Evolutionary conservation across 2,113 vertebrate genomes (phyloP), one percentile per base, ranked within the genome.

Genomic region (human): DNA sequence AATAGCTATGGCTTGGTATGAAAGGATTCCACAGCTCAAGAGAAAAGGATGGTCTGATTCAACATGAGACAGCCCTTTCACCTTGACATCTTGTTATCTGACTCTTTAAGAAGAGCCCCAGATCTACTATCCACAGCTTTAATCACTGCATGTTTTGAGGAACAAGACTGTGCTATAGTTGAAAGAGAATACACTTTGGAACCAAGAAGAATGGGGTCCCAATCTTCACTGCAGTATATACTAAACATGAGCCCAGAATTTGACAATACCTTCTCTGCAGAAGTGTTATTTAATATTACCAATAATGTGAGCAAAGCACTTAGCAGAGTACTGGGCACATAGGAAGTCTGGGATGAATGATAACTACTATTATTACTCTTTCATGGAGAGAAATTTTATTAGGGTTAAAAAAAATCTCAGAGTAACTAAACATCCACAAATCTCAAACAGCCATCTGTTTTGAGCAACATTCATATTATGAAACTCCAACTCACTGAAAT

Each of bases 371-470:
- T 72, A 81, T 86, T 89, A 72, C 20, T 78, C 25, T 50, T 89
- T 85, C 32, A 78, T 45, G 73, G 95, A 66, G 86, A 94, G 72
- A 82, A 25, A 88, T 96, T 90, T 92, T 94, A 91, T 86, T 83
- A 97, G 93, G 83, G 78, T 94, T 89, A 83, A 96, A 94, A 94
- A 91, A 59, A 75, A 91, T 72, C 73, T 92, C 61, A 45, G 90
- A 90, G 48, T 66, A 97, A 92, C 93, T 85, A 96, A 97, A 87
- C 83, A 96, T 93, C 75, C 79, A 16, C 43, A 86, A 80, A 92
- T 93, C 83, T 94, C 82, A 85, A 68, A 84, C 59, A 94, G 93
- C 93, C 96, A 97, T 96, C 93, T 98, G 97, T 97, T 98, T 90
- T 30, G 48, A 97, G 61, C 70, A 89, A 27, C 23, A 81, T 93